These are phyloP conservation scores for Scaptomyza reducta DNA, from an alignment of 2,888 invertebrate species.

Conservation along the genomic window DNA sequence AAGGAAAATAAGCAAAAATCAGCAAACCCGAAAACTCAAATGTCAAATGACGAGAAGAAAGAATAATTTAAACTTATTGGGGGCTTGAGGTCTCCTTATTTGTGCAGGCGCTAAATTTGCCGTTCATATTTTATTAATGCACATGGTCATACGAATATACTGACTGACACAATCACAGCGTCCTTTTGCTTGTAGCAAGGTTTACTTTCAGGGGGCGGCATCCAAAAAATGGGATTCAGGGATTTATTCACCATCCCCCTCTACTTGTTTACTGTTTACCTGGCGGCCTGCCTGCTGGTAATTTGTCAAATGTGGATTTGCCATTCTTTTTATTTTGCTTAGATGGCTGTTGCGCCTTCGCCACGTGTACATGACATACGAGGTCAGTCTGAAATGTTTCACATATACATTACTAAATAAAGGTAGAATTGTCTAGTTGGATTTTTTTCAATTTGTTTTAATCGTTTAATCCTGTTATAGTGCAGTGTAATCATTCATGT, in stretches of 20 bases:
- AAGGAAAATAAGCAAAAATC: constrained; percentile 24
- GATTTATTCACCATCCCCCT: neutral
- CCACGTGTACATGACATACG: constrained; percentile 24
- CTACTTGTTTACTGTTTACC: constrained; percentile 51
- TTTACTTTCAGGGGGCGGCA: constrained; percentile 14
- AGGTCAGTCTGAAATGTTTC: constrained; percentile 36
- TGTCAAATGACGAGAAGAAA: constrained; percentile 36
- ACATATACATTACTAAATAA: no score
- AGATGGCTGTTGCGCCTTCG: constrained; percentile 57
- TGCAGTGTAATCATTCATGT: no score
- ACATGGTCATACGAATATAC: constrained; percentile 23
- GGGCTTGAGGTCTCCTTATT: constrained; percentile 8
- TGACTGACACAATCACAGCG: constrained; percentile 5
- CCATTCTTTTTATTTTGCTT: constrained; percentile 40
- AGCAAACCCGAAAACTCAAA: constrained; percentile 47
- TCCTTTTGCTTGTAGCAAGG: constrained; percentile 8
- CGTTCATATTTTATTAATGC: constrained; percentile 53
- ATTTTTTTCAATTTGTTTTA: no score
- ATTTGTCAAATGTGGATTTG: constrained; percentile 76
- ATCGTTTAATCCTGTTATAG: no score
- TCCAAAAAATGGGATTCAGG: no score
- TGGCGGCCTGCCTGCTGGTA: constrained; percentile 59
- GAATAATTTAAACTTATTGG: constrained; percentile 10
- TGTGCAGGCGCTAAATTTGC: constrained; percentile 53
- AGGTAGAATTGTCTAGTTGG: no score